Evolutionary conservation across 2,797 vertebrate species (phyloP).

Genomic region (Hemitrygon akajei): DNA sequence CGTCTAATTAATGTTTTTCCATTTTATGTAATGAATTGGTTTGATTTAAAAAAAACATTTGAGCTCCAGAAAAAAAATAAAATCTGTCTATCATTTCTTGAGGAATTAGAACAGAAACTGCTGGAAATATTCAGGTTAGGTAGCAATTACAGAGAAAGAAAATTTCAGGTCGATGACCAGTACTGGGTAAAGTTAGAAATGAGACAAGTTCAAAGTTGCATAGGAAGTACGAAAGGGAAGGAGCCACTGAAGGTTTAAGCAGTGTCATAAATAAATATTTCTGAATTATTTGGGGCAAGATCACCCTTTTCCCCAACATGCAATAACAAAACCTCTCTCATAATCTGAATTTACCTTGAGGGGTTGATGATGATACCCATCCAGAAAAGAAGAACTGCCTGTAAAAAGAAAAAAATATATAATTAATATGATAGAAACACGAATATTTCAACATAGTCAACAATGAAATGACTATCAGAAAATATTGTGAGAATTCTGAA

Average conservation of each 20-base stretch:
- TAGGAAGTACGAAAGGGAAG: too few species aligned
- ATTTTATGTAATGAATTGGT: neutral
- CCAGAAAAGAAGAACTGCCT: slow-evolving; percentile 88
- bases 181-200: too few species aligned
- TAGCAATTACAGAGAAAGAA: too few species aligned
- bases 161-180: too few species aligned
- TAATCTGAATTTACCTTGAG: slow-evolving; percentile 65
- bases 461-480: neutral
- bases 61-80: neutral
- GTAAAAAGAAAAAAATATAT: slow-evolving; percentile 46
- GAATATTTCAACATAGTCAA: neutral
- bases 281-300: neutral
- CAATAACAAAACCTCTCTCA: neutral
- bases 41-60: neutral
- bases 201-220: too few species aligned
- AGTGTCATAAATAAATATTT: too few species aligned
- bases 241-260: too few species aligned
- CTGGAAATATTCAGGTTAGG: too few species aligned
- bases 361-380: slow-evolving; percentile 76
- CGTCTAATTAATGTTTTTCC: neutral
- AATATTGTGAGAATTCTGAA: neutral
- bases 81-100: neutral
- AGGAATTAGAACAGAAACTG: too few species aligned
- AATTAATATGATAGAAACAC: neutral
- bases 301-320: neutral